Base-by-base conservation (phyloP, 1,140 invertebrate genomes). In the Metaphire vulgaris region DNA sequence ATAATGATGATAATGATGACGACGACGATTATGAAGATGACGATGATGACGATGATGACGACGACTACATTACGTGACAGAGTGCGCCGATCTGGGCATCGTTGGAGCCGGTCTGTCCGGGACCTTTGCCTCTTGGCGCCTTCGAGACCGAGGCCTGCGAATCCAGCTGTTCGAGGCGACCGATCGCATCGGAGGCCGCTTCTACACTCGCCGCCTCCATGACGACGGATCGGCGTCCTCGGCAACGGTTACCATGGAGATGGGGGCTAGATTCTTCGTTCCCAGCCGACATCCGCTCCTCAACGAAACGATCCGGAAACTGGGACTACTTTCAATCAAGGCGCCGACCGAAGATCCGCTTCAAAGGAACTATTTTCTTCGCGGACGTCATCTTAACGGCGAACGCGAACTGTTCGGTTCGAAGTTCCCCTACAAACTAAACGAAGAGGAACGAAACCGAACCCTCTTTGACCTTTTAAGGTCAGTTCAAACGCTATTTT, bases 81-180 rank as follows among this genome's bases (percentile, higher is more conserved):
- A 30, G n/a, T 76, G 75, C 41, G 1, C 56, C n/a, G 75, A 76
- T 69, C 32, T 76, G 14, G 75, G 68, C 68, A 34, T 76, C 2
- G 41, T 76, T 33, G 75, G 75, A 21, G 75, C 30, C 1, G 75
- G 75, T 32, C 16, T 76, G 1, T 72, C 75, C 28, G 75, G 75
- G n/a, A 33, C 75, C 1, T 76, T 71, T 33, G 69, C 75, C n/a
- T 67, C 75, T 2, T 76, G 69, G 68, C 75, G 75, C 12, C 75
- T 76, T 21, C 68, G 75, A 29, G 33, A 76, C 28, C 15, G 26
- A 28, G 28, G 70, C 29, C 75, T 12, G 0, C 28, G 15, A 2
- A 41, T 76, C 56, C 29, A 29, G 2, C 26, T 76, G 31, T 71
- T 73, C 34, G 75, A 76, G 68, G n/a, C 68, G 2, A 33, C 56